These are phyloP conservation scores for Lepidostoma basale DNA, from an alignment of 1,140 invertebrate genomes.

Conservation along the genomic window DNA sequence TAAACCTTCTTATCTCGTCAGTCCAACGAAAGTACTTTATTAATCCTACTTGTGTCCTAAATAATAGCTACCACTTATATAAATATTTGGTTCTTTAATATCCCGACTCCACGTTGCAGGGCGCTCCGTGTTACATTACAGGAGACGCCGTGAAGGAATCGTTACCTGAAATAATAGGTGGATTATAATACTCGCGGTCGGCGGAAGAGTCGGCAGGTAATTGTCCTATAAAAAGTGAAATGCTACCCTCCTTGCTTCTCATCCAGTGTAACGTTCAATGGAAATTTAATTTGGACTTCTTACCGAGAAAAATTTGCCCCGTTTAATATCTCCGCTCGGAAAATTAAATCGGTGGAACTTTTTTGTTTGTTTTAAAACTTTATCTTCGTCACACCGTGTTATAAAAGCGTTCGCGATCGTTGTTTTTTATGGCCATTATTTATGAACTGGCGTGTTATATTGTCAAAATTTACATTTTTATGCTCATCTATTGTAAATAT, in stretches of 20 bases:
- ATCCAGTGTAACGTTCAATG: constrained; percentile 14
- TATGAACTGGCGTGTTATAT: too few species aligned
- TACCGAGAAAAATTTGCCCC: constrained; percentile 9
- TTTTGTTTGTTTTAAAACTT: constrained; percentile 14
- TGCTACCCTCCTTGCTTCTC: neutral
- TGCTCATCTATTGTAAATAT: too few species aligned
- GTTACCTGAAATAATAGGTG: neutral
- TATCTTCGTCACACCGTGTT: neutral
- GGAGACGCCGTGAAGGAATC: neutral
- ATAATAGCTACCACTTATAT: neutral
- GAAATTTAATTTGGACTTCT: constrained; percentile 10
- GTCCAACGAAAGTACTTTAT: too few species aligned
- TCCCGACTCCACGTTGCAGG: neutral
- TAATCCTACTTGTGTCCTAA: too few species aligned
- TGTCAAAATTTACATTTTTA: too few species aligned
- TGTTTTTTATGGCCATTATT: too few species aligned
- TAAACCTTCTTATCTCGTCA: too few species aligned
- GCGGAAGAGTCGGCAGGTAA: constrained; percentile 3
- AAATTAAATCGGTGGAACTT: constrained; percentile 5
- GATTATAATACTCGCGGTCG: neutral
- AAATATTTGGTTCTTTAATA: neutral
- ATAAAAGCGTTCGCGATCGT: too few species aligned
- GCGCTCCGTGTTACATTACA: too few species aligned
- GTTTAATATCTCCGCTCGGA: constrained; percentile 3
- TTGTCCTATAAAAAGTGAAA: constrained; percentile 18